Evolutionary conservation across 2,797 vertebrate species (phyloP).

Genomic region (Aythya fuligula): DNA sequence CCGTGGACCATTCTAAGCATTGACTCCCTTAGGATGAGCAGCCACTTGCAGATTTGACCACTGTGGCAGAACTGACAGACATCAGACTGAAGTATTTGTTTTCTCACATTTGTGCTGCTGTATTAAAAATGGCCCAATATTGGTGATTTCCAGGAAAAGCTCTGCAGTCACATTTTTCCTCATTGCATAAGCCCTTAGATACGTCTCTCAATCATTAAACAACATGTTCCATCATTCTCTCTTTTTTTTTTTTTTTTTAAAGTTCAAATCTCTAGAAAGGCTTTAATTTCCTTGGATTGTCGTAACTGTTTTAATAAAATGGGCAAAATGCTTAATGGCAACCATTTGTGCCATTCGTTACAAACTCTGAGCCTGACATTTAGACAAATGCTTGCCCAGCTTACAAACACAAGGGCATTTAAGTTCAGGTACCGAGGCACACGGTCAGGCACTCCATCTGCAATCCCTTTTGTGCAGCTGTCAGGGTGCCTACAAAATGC

Average conservation of each 20-base stretch:
- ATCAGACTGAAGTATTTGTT: background rate
- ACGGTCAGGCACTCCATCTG: background rate
- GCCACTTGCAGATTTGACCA: background rate
- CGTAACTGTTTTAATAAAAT: background rate
- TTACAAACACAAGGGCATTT: background rate
- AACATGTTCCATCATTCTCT: background rate
- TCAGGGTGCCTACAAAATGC: background rate
- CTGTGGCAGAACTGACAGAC: background rate
- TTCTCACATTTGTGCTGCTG: background rate
- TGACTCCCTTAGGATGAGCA: background rate
- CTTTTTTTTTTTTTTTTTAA: background rate
- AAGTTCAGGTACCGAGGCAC: background rate
- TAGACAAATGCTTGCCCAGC: background rate
- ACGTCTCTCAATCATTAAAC: background rate
- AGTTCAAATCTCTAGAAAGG: background rate
- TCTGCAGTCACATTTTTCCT: background rate
- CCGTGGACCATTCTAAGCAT: background rate
- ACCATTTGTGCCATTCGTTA: background rate
- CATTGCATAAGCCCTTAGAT: background rate
- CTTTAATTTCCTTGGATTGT: background rate
- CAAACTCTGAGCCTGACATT: background rate
- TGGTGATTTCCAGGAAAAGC: slow-evolving; percentile 2
- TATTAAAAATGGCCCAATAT: background rate
- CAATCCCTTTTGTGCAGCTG: background rate
- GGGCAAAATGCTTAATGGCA: background rate